Evolutionary conservation across 2,888 invertebrate genomes (phyloP), one percentile per base, ranked within the genome.

Genomic region (Anthrax anthrax): DNA sequence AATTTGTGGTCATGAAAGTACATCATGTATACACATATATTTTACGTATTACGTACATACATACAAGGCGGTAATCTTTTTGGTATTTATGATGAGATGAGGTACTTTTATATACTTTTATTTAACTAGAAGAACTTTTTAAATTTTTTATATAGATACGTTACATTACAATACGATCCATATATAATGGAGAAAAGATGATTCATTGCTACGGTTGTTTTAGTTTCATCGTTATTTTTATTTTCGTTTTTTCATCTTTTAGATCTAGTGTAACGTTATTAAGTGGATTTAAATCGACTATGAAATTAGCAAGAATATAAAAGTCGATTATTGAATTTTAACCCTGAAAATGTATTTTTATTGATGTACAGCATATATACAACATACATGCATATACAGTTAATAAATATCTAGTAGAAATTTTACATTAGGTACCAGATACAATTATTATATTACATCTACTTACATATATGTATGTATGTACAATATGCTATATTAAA

Each of bases 241-340:
- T 39, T 39, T 39, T 34, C 34, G 32, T 18, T 29, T 34, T 17
- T 37, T 32, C 13, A 12, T 32, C 29, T 32, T 12, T 12, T 32
- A 23, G 41, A 46, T 46, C 34, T 37, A 37, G 40, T 46, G 41
- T 48, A 43, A 39, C 44, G 43, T 47, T 50, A 47, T 50, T 50
- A 50, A 50, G 45, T 50, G 47, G 47, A 44, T 50, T 50, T 50
- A 50, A 50, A 50, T 50, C 47, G 47, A 50, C 45, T 50, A 50
- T 50, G 50, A 50, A 50, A 50, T 50, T 50, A 47, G 50, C 43
- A 39, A 46, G 42, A 42, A 39, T 38, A 43, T 46, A 49, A 46
- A 43, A 46, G 42, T 40, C 42, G 46, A 43, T 48, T 42, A 48
- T 45, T 46, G 48, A 40, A 18, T 43, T 48, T 41, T 32, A 46